These are phyloP conservation scores for Flexamia atlantica DNA, from an alignment of 2,888 invertebrate genomes.

Conservation along the genomic window DNA sequence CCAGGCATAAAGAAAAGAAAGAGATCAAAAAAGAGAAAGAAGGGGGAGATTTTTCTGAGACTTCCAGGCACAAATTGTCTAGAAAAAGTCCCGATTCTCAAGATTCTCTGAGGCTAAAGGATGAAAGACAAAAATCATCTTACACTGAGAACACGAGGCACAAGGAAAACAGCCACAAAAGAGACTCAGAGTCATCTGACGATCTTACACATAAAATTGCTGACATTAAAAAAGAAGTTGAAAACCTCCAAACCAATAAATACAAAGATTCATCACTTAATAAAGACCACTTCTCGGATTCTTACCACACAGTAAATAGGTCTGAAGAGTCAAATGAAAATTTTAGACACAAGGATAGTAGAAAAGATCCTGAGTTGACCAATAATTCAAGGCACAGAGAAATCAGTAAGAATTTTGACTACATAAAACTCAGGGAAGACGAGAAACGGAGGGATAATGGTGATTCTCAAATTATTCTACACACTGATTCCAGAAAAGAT, in stretches of 20 bases:
- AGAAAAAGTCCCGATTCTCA: constrained; percentile 68
- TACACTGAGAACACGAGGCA: constrained; percentile 50
- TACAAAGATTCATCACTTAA: constrained; percentile 23
- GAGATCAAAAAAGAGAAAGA: constrained; percentile 68
- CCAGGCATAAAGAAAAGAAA: constrained; percentile 69
- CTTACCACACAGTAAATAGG: neutral
- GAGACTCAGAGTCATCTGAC: constrained; percentile 68
- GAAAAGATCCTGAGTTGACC: constrained; percentile 43
- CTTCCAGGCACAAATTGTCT: constrained; percentile 64
- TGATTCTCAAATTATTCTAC: constrained; percentile 68
- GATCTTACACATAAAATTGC: constrained; percentile 62
- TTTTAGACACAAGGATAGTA: constrained; percentile 28
- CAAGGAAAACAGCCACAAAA: constrained; percentile 66
- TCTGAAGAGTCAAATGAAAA: constrained; percentile 42
- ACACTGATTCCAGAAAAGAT: constrained; percentile 69
- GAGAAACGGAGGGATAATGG: constrained; percentile 70
- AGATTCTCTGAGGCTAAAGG: constrained; percentile 66
- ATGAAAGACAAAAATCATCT: constrained; percentile 62
- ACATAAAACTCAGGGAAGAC: constrained; percentile 2
- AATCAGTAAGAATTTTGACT: constrained; percentile 41
- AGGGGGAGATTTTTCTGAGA: constrained; percentile 62
- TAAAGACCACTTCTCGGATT: constrained; percentile 21
- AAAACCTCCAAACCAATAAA: neutral
- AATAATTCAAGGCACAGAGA: constrained; percentile 56
- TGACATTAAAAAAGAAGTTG: constrained; percentile 48